Evolutionary conservation across 2,888 invertebrate species (phyloP).

Genomic region (Pyrochroa serraticornis): DNA sequence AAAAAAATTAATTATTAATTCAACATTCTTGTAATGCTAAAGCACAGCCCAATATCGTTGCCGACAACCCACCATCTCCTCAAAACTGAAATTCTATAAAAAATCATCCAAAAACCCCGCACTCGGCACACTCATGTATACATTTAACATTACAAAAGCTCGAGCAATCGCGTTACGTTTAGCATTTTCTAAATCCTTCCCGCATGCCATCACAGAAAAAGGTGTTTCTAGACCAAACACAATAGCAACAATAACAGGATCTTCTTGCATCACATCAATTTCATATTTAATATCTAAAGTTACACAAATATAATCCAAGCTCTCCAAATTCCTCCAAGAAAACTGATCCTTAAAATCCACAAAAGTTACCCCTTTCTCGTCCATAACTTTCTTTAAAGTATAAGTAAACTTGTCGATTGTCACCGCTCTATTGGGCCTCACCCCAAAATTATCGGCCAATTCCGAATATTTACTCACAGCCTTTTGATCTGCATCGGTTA

Average conservation of each 20-base stretch:
- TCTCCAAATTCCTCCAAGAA: slow-evolving; percentile 33
- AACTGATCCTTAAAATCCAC: slow-evolving; percentile 42
- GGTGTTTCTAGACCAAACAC: slow-evolving; percentile 45
- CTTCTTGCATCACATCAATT: slow-evolving; percentile 36
- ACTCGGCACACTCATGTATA: slow-evolving; percentile 9
- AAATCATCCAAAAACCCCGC: too few relatives aligned
- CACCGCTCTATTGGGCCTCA: slow-evolving; percentile 40
- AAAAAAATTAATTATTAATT: too few relatives aligned
- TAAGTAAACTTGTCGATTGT: slow-evolving; percentile 42
- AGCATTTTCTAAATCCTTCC: slow-evolving; percentile 12
- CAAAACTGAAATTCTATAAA: too few relatives aligned
- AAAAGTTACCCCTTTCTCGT: slow-evolving; percentile 34
- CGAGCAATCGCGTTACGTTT: slow-evolving; percentile 3
- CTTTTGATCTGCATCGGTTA: slow-evolving; percentile 35
- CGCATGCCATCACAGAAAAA: slow-evolving; percentile 36
- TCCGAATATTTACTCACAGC: slow-evolving; percentile 38
- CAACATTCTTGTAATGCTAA: too few relatives aligned
- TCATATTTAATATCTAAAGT: slow-evolving; percentile 40
- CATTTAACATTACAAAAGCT: slow-evolving; percentile 6
- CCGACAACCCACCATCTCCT: too few relatives aligned
- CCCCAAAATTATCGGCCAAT: slow-evolving; percentile 23
- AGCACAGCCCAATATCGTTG: too few relatives aligned
- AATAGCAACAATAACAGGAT: slow-evolving; percentile 36
- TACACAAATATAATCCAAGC: slow-evolving; percentile 37
- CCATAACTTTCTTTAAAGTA: slow-evolving; percentile 43